Evolutionary conservation across 2,113 vertebrate species (phyloP), one percentile per base, ranked within the genome.

Genomic region (Sphyrna mokarran): DNA sequence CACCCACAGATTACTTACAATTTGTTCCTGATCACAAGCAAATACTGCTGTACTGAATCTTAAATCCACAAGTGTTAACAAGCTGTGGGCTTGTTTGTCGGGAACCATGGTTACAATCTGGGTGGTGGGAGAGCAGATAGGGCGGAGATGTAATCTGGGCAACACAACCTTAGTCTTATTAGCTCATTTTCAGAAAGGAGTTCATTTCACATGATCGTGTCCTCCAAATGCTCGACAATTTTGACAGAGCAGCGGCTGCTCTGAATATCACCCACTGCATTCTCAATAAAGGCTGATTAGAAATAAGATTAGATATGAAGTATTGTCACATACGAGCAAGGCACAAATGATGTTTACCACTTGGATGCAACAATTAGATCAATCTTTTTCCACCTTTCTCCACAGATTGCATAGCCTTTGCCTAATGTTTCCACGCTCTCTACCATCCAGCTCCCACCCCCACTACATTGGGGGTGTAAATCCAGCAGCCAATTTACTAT

Each of bases 31-130:
- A 95, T 72, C 40, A 43, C 3, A 8, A 33, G 26, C 33, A 8
- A 94, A 70, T 29, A 23, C 37, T 70, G 68, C 93, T 70, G 69
- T 22, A 33, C 13, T 70, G 93, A 72, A 70, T 76, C 68, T 70
- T 29, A 95, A 95, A 95, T 72, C 94, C 94, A 54, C 94, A 95
- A 72, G 3, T 69, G 68, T 72, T 70, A 95, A 48, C 68, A 95
- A 70, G 23, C 94, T 54, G 66, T 72, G 40, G 94, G 69, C 69
- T 70, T 48, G 69, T 61, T n/a, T 43, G 54, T 48, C 94, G 29
- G 94, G 37, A 76, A 95, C 20, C 69, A 48, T 68, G 89, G 94
- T 72, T 48, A 95, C 94, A 95, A 76, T 95, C 69, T 95, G 22
- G 23, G 11, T 68, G n/a, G 58, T 37, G 61, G 89, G 61, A 22